Conservation (phyloP, 1,140 invertebrate genomes). For the Lucilia cuprina region DNA sequence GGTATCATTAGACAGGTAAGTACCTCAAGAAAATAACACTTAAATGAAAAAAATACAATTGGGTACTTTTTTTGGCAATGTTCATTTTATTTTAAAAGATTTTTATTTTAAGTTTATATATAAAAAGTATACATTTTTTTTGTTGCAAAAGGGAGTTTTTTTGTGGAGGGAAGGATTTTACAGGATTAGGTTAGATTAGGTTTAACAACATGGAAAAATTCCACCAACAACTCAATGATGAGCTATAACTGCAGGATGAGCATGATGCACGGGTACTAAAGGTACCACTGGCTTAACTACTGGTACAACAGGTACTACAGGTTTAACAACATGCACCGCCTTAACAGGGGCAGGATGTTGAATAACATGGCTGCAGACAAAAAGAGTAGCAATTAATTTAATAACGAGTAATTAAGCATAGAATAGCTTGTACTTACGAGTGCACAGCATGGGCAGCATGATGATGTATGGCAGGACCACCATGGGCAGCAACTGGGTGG, state of each 20-base stretch:
- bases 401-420: background rate
- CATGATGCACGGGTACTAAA: slow-evolving; percentile 64
- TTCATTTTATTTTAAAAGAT: slow-evolving; percentile 16
- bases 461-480: slow-evolving; percentile 49
- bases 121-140: background rate
- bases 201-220: background rate
- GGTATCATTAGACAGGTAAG: slow-evolving; percentile 91
- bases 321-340: slow-evolving; percentile 46
- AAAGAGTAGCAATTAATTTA: background rate
- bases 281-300: slow-evolving; percentile 63
- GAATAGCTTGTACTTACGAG: slow-evolving; percentile 49
- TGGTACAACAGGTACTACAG: slow-evolving; percentile 59
- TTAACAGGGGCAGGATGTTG: slow-evolving; percentile 57
- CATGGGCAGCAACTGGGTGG: slow-evolving; percentile 45
- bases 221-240: slow-evolving; percentile 55
- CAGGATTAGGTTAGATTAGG: slow-evolving; percentile 41
- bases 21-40: slow-evolving; percentile 36
- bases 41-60: slow-evolving; percentile 4
- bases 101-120: background rate
- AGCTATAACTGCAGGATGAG: slow-evolving; percentile 65
- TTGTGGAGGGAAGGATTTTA: background rate
- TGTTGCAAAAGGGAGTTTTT: background rate
- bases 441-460: slow-evolving; percentile 58
- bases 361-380: slow-evolving; percentile 51
- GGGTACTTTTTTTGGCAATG: slow-evolving; percentile 10